These are phyloP conservation scores for Drosophila quasianomalipes DNA, from an alignment of 2,888 invertebrate species.

Conservation along the genomic window DNA sequence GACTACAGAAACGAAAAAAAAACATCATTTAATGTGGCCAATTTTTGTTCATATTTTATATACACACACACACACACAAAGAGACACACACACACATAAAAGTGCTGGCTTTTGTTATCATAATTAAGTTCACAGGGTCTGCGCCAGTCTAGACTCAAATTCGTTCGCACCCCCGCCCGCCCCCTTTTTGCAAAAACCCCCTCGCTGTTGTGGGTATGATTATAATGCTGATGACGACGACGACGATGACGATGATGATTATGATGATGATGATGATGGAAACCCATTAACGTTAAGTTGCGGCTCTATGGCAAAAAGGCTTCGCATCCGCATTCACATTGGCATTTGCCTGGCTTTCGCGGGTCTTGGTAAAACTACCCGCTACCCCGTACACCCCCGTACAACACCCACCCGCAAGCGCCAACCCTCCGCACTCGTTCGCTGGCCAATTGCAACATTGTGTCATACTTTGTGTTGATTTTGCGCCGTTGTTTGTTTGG, in stretches of 20 bases:
- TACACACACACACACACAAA: not conserved
- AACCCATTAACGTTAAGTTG: slow-evolving; percentile 62
- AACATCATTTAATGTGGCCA: not conserved
- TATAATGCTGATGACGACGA: slow-evolving; percentile 12
- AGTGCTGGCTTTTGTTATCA: slow-evolving; percentile 52
- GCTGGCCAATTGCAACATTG: slow-evolving; percentile 63
- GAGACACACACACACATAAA: not conserved
- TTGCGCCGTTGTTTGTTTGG: slow-evolving; percentile 65
- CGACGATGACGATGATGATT: slow-evolving; percentile 27
- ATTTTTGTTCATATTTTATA: not conserved
- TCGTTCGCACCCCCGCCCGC: slow-evolving; percentile 10
- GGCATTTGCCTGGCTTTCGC: slow-evolving; percentile 31
- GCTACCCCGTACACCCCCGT: not conserved
- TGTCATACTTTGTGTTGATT: slow-evolving; percentile 76
- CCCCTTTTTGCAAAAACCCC: slow-evolving; percentile 1
- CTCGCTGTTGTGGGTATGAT: not conserved
- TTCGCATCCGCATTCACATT: slow-evolving; percentile 42
- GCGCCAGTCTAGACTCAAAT: slow-evolving; percentile 56
- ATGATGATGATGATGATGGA: slow-evolving; percentile 46
- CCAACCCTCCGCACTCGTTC: not conserved
- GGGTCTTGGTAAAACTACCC: slow-evolving; percentile 2
- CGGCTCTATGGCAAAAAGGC: slow-evolving; percentile 33
- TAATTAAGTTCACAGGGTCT: slow-evolving; percentile 66
- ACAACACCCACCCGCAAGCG: not conserved
- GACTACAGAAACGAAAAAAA: not conserved